phyloP scores from a whole-genome alignment of 1,140 invertebrate genomes.

The Sinonovacula constricta region DNA sequence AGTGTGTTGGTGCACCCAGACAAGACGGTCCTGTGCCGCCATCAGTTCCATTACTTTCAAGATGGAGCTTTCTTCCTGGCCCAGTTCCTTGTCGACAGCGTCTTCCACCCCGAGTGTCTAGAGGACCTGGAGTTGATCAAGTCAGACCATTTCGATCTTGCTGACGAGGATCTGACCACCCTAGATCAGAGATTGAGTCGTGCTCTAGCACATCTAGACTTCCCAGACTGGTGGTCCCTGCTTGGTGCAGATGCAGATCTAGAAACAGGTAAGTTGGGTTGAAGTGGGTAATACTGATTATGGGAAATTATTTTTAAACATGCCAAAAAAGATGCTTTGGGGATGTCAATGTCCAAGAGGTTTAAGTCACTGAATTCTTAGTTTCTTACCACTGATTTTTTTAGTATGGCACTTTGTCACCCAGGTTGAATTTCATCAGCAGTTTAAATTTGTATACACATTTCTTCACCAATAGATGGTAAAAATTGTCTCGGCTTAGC shows the following conservation, averaged over 20 bases:
- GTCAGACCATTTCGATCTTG: conserved; percentile 65
- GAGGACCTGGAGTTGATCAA: conserved; percentile 65
- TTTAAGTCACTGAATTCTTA: not conserved
- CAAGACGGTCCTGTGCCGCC: conserved; percentile 7
- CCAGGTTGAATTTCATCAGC: no score
- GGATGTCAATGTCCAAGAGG: not conserved
- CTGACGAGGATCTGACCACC: conserved; percentile 65
- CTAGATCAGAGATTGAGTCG: conserved; percentile 59
- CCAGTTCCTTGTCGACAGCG: conserved; percentile 65
- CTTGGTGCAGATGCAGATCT: conserved; percentile 51
- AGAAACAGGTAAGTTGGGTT: conserved; percentile 51
- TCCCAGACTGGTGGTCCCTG: conserved; percentile 62
- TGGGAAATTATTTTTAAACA: not conserved
- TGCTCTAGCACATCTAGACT: conserved; percentile 49
- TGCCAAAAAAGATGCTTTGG: not conserved
- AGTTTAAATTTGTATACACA: no score
- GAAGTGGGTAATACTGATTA: not conserved
- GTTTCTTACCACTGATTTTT: no score
- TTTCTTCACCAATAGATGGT: no score
- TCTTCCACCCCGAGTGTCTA: conserved; percentile 58
- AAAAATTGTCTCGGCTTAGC: no score
- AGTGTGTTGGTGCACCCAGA: conserved; percentile 29
- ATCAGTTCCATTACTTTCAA: conserved; percentile 34
- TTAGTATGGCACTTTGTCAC: no score
- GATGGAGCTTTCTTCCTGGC: conserved; percentile 62